Conservation (phyloP, 2,888 invertebrate genomes). For the Gymnoscelis rufifasciata region DNA sequence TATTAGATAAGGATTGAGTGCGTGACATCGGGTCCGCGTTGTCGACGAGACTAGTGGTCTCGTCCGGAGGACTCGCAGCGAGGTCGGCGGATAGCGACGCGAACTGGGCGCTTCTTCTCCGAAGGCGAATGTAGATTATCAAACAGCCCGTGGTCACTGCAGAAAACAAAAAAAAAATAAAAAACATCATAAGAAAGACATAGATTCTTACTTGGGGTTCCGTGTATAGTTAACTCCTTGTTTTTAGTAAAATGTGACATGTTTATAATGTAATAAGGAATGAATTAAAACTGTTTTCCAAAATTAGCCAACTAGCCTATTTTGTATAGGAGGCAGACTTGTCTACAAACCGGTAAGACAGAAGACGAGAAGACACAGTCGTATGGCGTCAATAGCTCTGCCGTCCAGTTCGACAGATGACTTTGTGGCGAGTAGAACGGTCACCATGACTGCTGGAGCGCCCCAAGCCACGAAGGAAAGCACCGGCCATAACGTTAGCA, state of each 20-base stretch:
- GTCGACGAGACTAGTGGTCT: slow-evolving; percentile 63
- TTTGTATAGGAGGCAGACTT: no score
- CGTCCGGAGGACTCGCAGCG: slow-evolving; percentile 47
- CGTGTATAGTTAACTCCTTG: no score
- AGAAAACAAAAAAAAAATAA: no score
- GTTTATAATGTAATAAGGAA: no score
- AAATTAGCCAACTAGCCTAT: no score
- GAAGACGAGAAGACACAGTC: slow-evolving; percentile 86
- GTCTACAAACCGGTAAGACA: slow-evolving; percentile 84
- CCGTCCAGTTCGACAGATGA: slow-evolving; percentile 89
- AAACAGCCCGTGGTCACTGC: slow-evolving; percentile 89
- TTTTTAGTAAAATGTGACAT: no score
- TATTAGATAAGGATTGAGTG: slow-evolving; percentile 49
- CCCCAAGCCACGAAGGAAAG: slow-evolving; percentile 81
- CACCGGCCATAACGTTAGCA: slow-evolving; percentile 85
- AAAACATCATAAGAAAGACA: no score
- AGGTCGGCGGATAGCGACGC: slow-evolving; percentile 80
- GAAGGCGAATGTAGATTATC: slow-evolving; percentile 89
- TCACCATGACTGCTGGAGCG: slow-evolving; percentile 83
- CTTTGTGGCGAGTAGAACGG: slow-evolving; percentile 81
- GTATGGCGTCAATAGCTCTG: slow-evolving; percentile 86
- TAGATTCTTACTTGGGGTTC: no score
- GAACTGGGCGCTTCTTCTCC: slow-evolving; percentile 84
- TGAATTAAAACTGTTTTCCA: no score
- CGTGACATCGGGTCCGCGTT: slow-evolving; percentile 58